These are phyloP conservation scores for Sisor rabdophorus DNA, from an alignment of 2,113 vertebrate genomes.

Conservation along the genomic window DNA sequence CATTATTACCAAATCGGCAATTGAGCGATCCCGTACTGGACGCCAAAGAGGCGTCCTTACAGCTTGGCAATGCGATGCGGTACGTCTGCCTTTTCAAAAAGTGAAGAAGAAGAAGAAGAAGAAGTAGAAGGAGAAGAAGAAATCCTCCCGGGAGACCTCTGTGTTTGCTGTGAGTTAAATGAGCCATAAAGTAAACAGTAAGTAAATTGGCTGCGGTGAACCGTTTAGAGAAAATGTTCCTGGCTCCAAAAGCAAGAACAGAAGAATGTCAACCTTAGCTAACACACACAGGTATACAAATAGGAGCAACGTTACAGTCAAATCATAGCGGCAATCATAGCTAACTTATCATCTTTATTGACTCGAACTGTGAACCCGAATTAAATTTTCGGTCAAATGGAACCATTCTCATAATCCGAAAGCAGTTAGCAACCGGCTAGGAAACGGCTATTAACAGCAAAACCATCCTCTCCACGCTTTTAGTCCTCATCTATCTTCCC, in stretches of 20 bases:
- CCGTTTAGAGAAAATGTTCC: conserved; percentile 49
- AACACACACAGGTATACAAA: neutral
- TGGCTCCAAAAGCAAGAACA: conserved; percentile 37
- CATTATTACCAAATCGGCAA: conserved; percentile 45
- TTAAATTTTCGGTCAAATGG: too few species aligned
- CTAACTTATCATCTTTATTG: neutral
- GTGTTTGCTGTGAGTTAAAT: conserved; percentile 53
- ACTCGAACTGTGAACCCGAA: too few species aligned
- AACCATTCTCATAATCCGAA: neutral
- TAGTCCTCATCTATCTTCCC: conserved; percentile 14
- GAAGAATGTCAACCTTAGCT: conserved; percentile 37
- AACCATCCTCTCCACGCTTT: neutral
- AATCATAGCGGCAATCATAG: neutral
- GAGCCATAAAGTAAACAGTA: conserved; percentile 53
- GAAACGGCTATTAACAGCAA: conserved; percentile 8
- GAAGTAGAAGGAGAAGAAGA: conserved; percentile 15
- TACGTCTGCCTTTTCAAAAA: conserved; percentile 44
- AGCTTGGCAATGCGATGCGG: conserved; percentile 21
- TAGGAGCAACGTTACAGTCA: neutral
- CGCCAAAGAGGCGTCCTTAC: conserved; percentile 35
- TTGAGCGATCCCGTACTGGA: conserved; percentile 35
- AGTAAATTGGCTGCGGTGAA: conserved; percentile 55
- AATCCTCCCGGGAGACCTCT: conserved; percentile 37
- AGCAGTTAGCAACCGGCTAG: neutral
- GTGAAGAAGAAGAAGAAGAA: conserved; percentile 36